Conservation (phyloP, 2,113 vertebrate genomes). For the Epinephelus moara region DNA sequence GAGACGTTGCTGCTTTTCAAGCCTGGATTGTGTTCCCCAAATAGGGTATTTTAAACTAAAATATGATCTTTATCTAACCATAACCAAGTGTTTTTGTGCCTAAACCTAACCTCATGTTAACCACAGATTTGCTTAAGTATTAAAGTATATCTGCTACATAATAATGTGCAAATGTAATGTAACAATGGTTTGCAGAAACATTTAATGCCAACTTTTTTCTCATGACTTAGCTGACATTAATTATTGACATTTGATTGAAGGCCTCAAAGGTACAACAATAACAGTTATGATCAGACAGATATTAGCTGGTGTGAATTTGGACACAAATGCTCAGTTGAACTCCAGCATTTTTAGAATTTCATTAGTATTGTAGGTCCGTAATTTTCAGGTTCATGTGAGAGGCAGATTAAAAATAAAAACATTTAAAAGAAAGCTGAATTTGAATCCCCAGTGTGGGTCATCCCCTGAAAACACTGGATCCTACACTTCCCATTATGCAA, state of each 20-base stretch:
- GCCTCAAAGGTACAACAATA: neutral
- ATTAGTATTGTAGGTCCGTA: neutral
- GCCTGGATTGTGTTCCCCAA: too few relatives aligned
- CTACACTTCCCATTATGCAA: constrained; percentile 5
- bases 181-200: too few relatives aligned
- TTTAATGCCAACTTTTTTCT: too few relatives aligned
- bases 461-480: neutral
- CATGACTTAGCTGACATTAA: too few relatives aligned
- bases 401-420: neutral
- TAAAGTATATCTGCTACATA: too few relatives aligned
- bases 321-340: neutral
- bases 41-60: too few relatives aligned
- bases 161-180: too few relatives aligned
- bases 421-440: neutral
- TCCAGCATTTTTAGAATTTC: neutral
- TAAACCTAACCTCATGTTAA: too few relatives aligned
- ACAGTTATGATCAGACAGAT: neutral
- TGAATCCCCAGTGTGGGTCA: neutral
- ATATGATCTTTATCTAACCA: too few relatives aligned
- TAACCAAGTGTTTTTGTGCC: too few relatives aligned
- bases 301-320: neutral
- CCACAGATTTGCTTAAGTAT: too few relatives aligned
- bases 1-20: too few relatives aligned
- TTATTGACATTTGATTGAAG: neutral
- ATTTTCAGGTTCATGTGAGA: neutral